phyloP scores from a whole-genome alignment of 2,797 vertebrate species.

The Chaunax sp. region DNA sequence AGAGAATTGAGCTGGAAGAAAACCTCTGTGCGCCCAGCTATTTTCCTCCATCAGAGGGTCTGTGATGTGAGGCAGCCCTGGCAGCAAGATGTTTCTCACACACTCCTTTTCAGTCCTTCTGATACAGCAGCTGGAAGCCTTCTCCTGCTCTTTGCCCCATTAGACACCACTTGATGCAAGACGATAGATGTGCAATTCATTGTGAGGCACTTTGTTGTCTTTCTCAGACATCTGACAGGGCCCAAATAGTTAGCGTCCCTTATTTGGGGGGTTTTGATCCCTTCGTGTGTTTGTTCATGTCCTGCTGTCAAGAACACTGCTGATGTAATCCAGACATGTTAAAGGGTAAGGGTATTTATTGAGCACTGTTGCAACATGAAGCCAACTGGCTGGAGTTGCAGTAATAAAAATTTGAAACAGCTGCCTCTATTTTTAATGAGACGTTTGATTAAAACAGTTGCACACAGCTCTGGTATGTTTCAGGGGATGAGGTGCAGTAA shows the following conservation, averaged over 20 bases:
- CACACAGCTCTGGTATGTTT: conserved; percentile 62
- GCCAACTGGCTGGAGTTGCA: conserved; percentile 21
- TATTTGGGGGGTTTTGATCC: conserved; percentile 23
- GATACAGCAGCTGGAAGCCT: conserved; percentile 65
- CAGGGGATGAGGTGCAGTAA: conserved; percentile 69
- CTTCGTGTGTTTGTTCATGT: conserved; percentile 37
- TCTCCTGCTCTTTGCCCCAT: conserved; percentile 53
- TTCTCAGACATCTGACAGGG: conserved; percentile 36
- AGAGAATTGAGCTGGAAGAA: conserved; percentile 65
- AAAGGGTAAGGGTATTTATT: conserved; percentile 36
- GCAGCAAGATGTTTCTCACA: conserved; percentile 57
- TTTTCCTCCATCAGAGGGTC: conserved; percentile 65
- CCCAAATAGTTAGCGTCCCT: conserved; percentile 23
- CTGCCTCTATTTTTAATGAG: conserved; percentile 53
- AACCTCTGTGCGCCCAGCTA: conserved; percentile 50
- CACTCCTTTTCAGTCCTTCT: conserved; percentile 49
- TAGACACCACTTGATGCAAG: conserved; percentile 54
- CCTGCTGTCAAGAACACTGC: conserved; percentile 36
- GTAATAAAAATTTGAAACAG: conserved; percentile 28
- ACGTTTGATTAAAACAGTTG: conserved; percentile 63
- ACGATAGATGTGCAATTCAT: conserved; percentile 48
- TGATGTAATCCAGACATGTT: conserved; percentile 55
- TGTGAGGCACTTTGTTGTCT: conserved; percentile 51
- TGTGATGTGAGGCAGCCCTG: conserved; percentile 67
- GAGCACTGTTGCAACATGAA: conserved; percentile 37